Evolutionary conservation across 1,140 invertebrate genomes (phyloP).

Genomic region (Geopemphigus sp.): DNA sequence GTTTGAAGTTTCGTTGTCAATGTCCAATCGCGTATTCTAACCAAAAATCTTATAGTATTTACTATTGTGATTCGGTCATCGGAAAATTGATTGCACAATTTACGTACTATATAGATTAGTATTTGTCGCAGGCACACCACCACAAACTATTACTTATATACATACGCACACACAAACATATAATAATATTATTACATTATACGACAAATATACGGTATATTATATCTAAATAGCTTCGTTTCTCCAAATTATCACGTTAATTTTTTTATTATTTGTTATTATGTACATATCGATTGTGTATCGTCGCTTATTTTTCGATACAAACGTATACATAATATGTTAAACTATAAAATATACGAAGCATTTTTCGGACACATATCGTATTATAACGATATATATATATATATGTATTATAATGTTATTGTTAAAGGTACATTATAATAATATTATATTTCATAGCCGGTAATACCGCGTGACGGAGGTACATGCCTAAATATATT

Average conservation of each 20-base stretch:
- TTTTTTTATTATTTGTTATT: neutral
- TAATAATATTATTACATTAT: too few species aligned
- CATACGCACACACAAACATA: too few species aligned
- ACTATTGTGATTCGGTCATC: slow-evolving; percentile 6
- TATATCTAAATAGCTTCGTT: neutral
- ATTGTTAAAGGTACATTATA: neutral
- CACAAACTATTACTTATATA: too few species aligned
- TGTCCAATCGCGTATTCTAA: too few species aligned
- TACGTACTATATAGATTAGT: slow-evolving; percentile 2
- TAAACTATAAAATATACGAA: too few species aligned
- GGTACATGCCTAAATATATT: too few species aligned
- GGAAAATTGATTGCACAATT: slow-evolving; percentile 1
- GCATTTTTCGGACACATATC: too few species aligned
- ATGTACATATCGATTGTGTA: neutral
- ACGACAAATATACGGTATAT: too few species aligned
- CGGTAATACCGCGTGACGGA: neutral
- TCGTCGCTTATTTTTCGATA: neutral
- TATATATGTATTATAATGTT: too few species aligned
- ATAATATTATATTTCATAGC: neutral
- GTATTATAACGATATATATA: neutral
- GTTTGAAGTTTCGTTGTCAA: too few species aligned
- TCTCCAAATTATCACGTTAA: slow-evolving; percentile 22
- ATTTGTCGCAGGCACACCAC: neutral
- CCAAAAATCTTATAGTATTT: too few species aligned
- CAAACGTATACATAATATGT: neutral